Conservation (phyloP, 2,797 vertebrate species). For the Bradypus variegatus region DNA sequence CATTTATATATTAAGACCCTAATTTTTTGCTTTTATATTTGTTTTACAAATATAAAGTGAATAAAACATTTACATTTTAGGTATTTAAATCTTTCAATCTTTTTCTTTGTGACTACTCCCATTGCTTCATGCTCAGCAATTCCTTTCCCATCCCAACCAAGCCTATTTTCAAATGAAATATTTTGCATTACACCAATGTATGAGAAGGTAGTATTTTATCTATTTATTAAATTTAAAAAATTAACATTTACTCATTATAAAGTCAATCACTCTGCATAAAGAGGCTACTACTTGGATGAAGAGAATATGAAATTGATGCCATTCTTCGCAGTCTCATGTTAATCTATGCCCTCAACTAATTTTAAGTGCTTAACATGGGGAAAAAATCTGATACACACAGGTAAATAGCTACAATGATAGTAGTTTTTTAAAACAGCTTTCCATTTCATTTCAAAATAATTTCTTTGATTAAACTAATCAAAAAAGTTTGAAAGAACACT, state of each 20-base stretch:
- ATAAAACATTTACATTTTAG: neutral
- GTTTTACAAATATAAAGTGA: neutral
- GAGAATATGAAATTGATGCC: neutral
- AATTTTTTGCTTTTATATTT: neutral
- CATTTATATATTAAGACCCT: neutral
- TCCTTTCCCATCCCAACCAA: neutral
- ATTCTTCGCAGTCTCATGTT: neutral
- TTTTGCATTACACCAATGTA: neutral
- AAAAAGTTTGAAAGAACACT: neutral
- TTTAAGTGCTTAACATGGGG: neutral
- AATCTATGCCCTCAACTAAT: neutral
- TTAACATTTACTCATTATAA: neutral
- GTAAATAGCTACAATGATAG: neutral
- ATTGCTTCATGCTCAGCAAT: neutral
- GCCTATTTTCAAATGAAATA: neutral
- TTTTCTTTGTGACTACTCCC: neutral
- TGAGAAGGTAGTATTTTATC: neutral
- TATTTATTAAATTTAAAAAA: neutral
- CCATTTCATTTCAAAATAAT: neutral
- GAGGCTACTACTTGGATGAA: neutral
- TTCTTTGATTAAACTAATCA: neutral
- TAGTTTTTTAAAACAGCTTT: neutral
- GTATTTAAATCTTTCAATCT: neutral
- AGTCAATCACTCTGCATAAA: neutral
- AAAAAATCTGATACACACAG: neutral